Conservation (phyloP, 1,140 invertebrate species). For the Tetramorium alpestre region DNA sequence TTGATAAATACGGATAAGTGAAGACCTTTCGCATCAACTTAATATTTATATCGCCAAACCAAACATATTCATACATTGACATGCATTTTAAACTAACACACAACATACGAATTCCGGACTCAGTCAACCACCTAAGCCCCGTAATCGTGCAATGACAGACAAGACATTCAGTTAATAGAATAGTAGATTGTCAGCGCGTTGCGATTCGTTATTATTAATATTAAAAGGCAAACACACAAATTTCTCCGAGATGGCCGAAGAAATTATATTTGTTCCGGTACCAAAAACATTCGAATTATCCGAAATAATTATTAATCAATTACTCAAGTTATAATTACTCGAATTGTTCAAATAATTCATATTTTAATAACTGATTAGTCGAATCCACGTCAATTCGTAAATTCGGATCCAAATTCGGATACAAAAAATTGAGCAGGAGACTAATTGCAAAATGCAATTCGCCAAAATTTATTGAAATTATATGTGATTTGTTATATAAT, state of each 20-base stretch:
- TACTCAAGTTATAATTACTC: background rate
- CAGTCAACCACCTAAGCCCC: slow-evolving; percentile 84
- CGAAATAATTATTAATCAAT: background rate
- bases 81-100: slow-evolving; percentile 74
- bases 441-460: background rate
- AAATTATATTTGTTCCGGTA: background rate
- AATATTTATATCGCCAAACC: background rate
- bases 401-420: background rate
- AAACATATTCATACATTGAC: slow-evolving; percentile 45
- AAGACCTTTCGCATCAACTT: background rate
- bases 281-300: background rate
- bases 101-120: slow-evolving; percentile 82
- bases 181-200: background rate
- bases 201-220: background rate
- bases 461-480: background rate
- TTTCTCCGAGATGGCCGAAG: background rate
- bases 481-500: background rate
- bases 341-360: background rate
- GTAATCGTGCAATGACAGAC: slow-evolving; percentile 78
- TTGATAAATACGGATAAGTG: background rate
- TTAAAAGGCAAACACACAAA: background rate
- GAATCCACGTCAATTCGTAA: background rate
- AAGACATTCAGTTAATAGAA: slow-evolving; percentile 62
- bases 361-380: background rate
- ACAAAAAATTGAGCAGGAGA: background rate